Conservation (phyloP, 1,140 invertebrate genomes). For the honey bee (Apis mellifera) region DNA sequence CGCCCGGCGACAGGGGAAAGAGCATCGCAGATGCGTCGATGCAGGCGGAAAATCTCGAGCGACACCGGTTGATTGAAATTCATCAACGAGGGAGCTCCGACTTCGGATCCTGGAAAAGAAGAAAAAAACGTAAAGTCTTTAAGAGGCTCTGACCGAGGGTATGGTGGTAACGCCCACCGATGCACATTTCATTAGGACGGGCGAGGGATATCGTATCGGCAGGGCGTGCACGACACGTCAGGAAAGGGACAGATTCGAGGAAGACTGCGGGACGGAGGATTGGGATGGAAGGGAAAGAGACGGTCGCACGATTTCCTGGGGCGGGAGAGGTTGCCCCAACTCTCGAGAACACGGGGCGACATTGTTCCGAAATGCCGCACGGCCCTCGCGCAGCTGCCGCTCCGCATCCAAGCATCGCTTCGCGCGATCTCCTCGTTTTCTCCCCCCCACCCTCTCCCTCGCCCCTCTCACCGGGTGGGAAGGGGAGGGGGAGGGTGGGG, state of each 20-base stretch:
- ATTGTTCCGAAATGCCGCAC: conserved; percentile 59
- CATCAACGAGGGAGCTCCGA: conserved; percentile 23
- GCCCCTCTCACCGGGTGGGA: background rate
- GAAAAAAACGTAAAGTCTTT: conserved; percentile 29
- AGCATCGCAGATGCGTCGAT: no score
- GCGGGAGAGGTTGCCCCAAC: conserved; percentile 38
- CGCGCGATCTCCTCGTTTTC: conserved; percentile 12
- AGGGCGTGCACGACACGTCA: conserved; percentile 44
- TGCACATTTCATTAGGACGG: conserved; percentile 57
- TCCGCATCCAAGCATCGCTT: background rate
- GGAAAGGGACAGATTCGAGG: conserved; percentile 28
- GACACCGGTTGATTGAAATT: conserved; percentile 41
- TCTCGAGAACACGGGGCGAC: conserved; percentile 33
- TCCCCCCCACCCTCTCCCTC: no score
- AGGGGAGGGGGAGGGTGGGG: no score
- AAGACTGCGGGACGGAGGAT: background rate
- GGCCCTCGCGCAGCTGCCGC: conserved; percentile 55
- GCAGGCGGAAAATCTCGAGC: conserved; percentile 16
- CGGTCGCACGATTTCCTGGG: conserved; percentile 59
- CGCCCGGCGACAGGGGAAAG: background rate
- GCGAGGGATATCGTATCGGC: conserved; percentile 27
- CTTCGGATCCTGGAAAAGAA: no score
- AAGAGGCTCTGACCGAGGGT: conserved; percentile 5
- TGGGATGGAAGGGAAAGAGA: conserved; percentile 23
- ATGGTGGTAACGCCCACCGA: conserved; percentile 51